These are phyloP conservation scores for Heterotis niloticus DNA, from an alignment of 2,113 vertebrate genomes.

Conservation along the genomic window DNA sequence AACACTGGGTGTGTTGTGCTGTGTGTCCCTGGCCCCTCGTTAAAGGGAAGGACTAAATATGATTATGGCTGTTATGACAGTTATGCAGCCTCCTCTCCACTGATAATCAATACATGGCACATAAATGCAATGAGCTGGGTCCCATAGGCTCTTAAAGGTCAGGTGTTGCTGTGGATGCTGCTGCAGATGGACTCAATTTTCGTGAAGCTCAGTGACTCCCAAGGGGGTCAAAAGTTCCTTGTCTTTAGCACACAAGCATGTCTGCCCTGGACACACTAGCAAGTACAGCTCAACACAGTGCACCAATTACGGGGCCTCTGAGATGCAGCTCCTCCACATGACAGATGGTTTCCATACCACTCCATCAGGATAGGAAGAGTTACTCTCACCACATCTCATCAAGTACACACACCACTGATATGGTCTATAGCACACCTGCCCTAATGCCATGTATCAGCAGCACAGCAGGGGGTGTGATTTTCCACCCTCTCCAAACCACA, in stretches of 20 bases:
- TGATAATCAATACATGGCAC: constrained; percentile 6
- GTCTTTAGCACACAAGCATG: background rate
- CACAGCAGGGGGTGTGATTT: too few relatives aligned
- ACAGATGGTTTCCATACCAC: background rate
- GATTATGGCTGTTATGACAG: constrained; percentile 3
- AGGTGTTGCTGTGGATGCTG: too few relatives aligned
- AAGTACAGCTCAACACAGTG: constrained; percentile 1
- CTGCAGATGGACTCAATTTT: background rate
- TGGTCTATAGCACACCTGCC: too few relatives aligned
- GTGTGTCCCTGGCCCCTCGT: too few relatives aligned
- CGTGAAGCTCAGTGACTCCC: background rate
- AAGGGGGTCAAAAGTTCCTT: background rate
- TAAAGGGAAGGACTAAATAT: background rate
- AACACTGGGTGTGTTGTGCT: too few relatives aligned
- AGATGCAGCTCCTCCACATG: background rate
- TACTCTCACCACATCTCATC: background rate
- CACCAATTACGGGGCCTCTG: background rate
- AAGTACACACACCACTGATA: too few relatives aligned
- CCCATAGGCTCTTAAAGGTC: too few relatives aligned
- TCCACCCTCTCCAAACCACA: too few relatives aligned
- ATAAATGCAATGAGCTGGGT: constrained; percentile 3
- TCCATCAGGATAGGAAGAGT: background rate
- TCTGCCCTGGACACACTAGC: background rate
- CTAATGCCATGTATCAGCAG: too few relatives aligned
- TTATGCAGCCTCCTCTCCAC: constrained; percentile 6